Base-by-base conservation (phyloP, 2,797 vertebrate species). In the Falco concolor region DNA sequence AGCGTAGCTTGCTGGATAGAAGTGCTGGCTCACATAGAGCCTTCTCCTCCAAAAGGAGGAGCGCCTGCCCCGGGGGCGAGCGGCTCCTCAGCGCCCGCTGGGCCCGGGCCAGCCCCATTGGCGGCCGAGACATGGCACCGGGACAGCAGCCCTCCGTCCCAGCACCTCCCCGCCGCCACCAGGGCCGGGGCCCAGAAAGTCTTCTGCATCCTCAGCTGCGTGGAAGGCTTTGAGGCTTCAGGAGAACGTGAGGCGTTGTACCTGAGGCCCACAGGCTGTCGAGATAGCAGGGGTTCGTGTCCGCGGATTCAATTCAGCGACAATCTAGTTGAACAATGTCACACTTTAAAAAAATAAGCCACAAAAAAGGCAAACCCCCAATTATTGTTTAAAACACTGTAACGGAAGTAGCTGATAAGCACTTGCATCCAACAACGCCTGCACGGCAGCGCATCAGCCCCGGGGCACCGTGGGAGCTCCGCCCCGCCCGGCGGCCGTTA, bases 391-490 rank as follows among this genome's bases (percentile, higher is more conserved):
- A 36, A 53, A 76, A 42, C 3, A 6, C 12, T 5, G 12, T 21
- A n/a, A 38, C 13, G 24, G 60, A 30, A 73, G n/a, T 3, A 9
- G 17, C 47, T 3, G 1, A 21, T 23, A 30, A 34, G 6, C 59
- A 56, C 24, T 42, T 22, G 13, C 3, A 0, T 6, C 5, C 23
- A 24, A 5, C 40, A 28, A 40, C 6, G 25, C 50, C 74, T 2
- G 1, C n/a, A 6, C 22, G 3, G 2, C 54, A 4, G 5, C 30
- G 14, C 28, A 45, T 56, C 47, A 42, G 36, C 21, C 0, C 0
- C 5, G 1, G 28, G 27, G 17, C 20, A 3, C 13, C 24, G 12
- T 30, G 10, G 8, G 44, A 45, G 11, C 60, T 42, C 23, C 17
- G 6, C 30, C 34, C 34, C 13, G 9, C 36, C 32, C 14, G 6